Percentiles rank a stretch among this genome's conserved stretches.
Evolutionary conservation across 2,113 vertebrate genomes (phyloP).

Genomic region (Hystrix brachyura): DNA sequence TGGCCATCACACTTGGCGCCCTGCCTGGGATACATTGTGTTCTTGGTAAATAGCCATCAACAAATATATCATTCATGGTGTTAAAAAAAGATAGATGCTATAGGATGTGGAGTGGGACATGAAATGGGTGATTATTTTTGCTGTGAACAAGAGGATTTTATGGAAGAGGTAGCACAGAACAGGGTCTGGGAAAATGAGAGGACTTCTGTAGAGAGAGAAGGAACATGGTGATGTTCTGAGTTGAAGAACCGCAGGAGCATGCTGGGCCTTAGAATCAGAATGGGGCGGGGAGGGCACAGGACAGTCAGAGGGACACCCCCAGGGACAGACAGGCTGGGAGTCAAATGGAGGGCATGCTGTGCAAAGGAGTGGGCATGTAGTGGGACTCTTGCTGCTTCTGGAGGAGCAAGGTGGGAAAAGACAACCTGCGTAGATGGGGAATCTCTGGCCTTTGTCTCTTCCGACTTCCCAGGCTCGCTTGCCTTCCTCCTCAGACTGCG

Average conservation of each 20-base stretch:
- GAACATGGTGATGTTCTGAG: neutral
- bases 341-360: accelerated
- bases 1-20: neutral
- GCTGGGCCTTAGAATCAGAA: neutral
- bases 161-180: neutral
- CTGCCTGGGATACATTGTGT: neutral
- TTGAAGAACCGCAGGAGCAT: too few relatives aligned
- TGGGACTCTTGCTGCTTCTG: neutral
- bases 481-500: neutral
- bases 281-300: accelerated
- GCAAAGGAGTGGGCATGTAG: neutral
- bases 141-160: neutral
- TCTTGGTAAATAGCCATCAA: neutral
- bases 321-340: neutral
- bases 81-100: neutral
- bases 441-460: neutral
- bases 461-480: neutral
- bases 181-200: neutral
- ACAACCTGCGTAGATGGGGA: neutral
- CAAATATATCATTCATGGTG: neutral
- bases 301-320: neutral
- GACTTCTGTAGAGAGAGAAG: neutral
- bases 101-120: neutral
- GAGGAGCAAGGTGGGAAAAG: neutral
- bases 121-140: neutral